Conservation (phyloP, 2,888 invertebrate species). For the Hipparchia semele region DNA sequence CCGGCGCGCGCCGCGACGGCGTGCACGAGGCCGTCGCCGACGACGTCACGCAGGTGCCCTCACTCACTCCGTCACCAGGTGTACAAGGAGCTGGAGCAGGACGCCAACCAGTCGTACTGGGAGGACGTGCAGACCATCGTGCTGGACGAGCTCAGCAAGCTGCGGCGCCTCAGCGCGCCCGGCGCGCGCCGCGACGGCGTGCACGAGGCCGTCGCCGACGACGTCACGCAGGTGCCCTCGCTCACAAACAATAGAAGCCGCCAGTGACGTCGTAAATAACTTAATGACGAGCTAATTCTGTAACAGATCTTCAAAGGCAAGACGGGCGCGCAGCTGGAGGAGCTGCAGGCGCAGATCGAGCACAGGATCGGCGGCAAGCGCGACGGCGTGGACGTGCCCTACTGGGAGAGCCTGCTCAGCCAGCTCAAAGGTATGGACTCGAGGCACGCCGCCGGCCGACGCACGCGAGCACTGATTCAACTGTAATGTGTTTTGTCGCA, state of each 20-base stretch:
- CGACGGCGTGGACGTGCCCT: slow-evolving; percentile 97
- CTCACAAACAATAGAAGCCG: too few relatives aligned
- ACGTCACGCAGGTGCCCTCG: slow-evolving; percentile 86
- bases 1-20: slow-evolving; percentile 85
- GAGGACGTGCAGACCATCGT: slow-evolving; percentile 97
- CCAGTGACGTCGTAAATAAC: too few relatives aligned
- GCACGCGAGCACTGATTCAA: too few relatives aligned
- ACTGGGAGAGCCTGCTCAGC: slow-evolving; percentile 98
- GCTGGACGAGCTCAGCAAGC: slow-evolving; percentile 94
- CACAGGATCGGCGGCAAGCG: slow-evolving; percentile 91
- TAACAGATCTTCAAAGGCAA: slow-evolving; percentile 94
- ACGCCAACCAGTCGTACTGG: slow-evolving; percentile 96
- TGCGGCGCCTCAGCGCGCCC: slow-evolving; percentile 86
- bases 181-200: slow-evolving; percentile 89
- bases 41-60: slow-evolving; percentile 88
- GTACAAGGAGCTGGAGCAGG: slow-evolving; percentile 95
- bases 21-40: slow-evolving; percentile 96
- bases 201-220: slow-evolving; percentile 94
- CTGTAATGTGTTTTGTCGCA: slow-evolving; percentile 45
- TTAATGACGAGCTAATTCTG: not conserved
- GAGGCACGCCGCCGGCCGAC: too few relatives aligned
- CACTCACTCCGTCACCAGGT: slow-evolving; percentile 63
- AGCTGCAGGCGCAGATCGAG: slow-evolving; percentile 93
- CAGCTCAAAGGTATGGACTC: slow-evolving; percentile 89
- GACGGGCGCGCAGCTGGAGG: slow-evolving; percentile 92